These are phyloP conservation scores for Antigone vipio DNA, from an alignment of 2,113 vertebrate genomes.

Conservation along the genomic window DNA sequence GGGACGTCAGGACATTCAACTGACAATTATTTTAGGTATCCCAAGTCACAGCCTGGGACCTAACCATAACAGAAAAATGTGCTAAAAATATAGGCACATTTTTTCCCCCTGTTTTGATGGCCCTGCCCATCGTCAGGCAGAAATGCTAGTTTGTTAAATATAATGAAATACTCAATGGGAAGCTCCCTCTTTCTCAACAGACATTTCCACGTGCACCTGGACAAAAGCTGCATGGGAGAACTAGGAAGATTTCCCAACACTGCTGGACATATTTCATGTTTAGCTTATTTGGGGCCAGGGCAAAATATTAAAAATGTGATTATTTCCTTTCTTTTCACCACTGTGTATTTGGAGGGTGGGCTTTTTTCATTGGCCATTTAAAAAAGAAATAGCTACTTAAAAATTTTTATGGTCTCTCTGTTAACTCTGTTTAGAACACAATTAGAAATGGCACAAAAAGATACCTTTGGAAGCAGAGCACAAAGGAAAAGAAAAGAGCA, in stretches of 20 bases:
- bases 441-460: not conserved
- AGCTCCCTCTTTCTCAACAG: not conserved
- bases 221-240: not conserved
- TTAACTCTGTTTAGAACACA: slow-evolving; percentile 1
- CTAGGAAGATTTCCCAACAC: slow-evolving; percentile 3
- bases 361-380: not conserved
- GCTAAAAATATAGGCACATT: not conserved
- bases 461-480: slow-evolving; percentile 7
- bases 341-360: not conserved
- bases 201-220: not conserved
- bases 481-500: slow-evolving; percentile 51
- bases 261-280: not conserved
- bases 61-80: not conserved
- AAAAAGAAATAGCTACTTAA: not conserved
- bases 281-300: not conserved
- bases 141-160: not conserved
- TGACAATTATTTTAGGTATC: not conserved
- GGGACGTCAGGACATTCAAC: not conserved
- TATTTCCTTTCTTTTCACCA: not conserved
- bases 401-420: not conserved
- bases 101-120: not conserved
- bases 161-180: not conserved
- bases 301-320: not conserved
- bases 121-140: not conserved
- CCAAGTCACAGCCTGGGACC: not conserved